Base-by-base conservation (phyloP, 2,888 invertebrate genomes). In the Lysandra bellargus region DNA sequence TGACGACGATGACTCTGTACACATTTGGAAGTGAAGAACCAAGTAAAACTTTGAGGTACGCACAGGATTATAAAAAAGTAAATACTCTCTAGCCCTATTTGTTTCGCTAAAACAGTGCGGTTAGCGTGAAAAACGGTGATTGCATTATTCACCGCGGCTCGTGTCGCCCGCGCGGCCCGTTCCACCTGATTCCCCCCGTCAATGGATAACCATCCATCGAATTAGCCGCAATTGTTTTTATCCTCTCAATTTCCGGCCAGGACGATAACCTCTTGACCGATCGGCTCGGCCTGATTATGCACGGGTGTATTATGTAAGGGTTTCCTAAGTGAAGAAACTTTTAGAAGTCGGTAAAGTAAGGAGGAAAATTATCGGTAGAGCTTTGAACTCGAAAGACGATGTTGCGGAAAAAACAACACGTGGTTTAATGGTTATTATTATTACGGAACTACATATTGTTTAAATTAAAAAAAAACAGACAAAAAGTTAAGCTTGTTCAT, bases 91-190 rank as follows among this genome's bases (percentile, higher is more conserved):
- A 61, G 69, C 69, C 69, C 69, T 69, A 69, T 69, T 69, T 69
- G 69, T 69, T 69, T 69, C 69, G 69, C 69, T 69, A 33, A 69
- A 69, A 69, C 33, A 17, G 14, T 69, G 69, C 33, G 69, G 69
- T 69, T 69, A 69, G 33, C 69, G 69, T 69, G 69, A 69, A 76
- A 79, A 82, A 37, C 75, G 80, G 80, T 82, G 75, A 61, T 37
- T 78, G 44, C 79, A 75, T 79, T 77, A 77, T 80, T 77, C 81
- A 82, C 84, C 80, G 82, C 82, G 90, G 91, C 93, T 91, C 92
- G 92, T 93, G 93, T 85, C 80, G 84, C 86, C 84, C 92, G 92
- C 92, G 93, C 85, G 79, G 84, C 86, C 84, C 86, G 86, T 85
- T 84, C 84, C 89, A 91, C 90, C 91, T 88, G 88, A 91, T 86